Evolutionary conservation across 2,113 vertebrate species (phyloP).

Genomic region (Telmatochromis sp.): DNA sequence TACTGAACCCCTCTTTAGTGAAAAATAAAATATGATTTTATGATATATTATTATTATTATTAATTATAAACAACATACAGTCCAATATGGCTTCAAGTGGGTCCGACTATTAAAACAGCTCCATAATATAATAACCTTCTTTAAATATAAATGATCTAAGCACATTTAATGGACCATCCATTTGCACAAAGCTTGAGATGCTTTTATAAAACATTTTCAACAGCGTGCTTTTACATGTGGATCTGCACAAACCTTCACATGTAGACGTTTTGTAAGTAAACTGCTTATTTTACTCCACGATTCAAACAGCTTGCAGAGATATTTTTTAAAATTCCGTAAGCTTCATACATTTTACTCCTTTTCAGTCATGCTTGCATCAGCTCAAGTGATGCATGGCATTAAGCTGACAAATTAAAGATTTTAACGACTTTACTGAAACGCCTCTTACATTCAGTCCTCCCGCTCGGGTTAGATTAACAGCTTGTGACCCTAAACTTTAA

Average conservation of each 20-base stretch:
- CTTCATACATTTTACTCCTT: accelerated
- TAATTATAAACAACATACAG: neutral
- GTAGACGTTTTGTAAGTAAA: neutral
- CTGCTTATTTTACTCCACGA: neutral
- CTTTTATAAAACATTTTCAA: neutral
- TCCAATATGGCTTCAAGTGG: neutral
- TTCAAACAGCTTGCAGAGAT: neutral
- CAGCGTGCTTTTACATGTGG: neutral
- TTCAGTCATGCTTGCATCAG: neutral
- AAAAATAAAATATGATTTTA: no score
- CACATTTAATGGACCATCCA: accelerated
- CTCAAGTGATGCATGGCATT: neutral
- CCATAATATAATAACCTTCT: neutral
- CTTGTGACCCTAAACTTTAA: neutral
- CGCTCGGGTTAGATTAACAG: neutral
- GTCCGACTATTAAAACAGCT: neutral
- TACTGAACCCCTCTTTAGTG: no score
- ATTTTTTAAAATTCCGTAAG: accelerated
- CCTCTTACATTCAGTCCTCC: neutral
- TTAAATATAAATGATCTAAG: neutral
- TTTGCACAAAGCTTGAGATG: neutral
- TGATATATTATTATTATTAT: no score
- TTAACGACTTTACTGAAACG: neutral
- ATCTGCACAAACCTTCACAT: accelerated
- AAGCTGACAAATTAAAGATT: neutral